Evolutionary conservation across 2,113 vertebrate species (phyloP), one percentile per base, ranked within the genome.

Genomic region (Egretta garzetta): DNA sequence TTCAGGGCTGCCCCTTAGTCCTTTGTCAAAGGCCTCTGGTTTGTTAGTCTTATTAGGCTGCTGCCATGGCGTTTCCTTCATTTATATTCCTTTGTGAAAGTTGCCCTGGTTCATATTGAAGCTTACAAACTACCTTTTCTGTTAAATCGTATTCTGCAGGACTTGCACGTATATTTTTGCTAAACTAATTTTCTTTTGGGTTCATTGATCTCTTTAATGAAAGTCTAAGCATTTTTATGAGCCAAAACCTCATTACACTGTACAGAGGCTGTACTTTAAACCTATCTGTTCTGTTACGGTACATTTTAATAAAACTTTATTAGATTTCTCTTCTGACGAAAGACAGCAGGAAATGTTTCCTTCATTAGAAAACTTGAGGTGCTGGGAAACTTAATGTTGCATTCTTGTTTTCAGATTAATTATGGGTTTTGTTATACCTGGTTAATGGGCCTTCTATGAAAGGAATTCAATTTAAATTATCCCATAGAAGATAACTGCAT

Each of bases 221-320:
- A 97, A 95, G 24, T 16, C 88, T 95, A 93, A 90, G 72, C 84
- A 79, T 62, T 96, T 96, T 97, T 96, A 97, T 97, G 59, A 97
- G 64, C 49, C 82, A 92, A 90, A 94, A 71, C 86, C 58, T 97
- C 96, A 94, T 97, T 97, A 98, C 60, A 58, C 23, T 79, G 49
- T 80, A 94, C 58, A 94, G 91, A 97, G 80, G 90, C 55, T 94
- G 88, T 96, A 28, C 72, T 97, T 97, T 94, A 97, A 97, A 93
- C 88, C 77, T 97, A 80, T 86, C 63, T 96, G 81, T 93, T 97
- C 81, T 90, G 64, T 96, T 93, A 92, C 75, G 97, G 70, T 95
- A 96, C 64, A 86, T 97, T 98, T 97, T 96, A 98, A 97, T 98
- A 98, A 97, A 98, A 97, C 66, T 93, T 98, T 92, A 98, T 97